phyloP scores from a whole-genome alignment of 2,888 invertebrate genomes.

The Trichacis sp. region DNA sequence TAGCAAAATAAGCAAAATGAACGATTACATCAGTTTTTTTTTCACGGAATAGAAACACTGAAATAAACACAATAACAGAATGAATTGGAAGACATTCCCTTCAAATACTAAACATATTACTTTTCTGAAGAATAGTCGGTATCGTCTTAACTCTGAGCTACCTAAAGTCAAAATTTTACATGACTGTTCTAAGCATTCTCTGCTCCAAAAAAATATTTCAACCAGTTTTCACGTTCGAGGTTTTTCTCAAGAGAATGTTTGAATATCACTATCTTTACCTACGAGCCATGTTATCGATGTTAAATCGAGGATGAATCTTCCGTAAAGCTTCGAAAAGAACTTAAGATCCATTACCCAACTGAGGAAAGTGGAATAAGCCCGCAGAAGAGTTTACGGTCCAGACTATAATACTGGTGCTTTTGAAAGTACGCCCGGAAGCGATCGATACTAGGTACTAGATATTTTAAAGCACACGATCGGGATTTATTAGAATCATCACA shows the following conservation, averaged over 20 bases:
- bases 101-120: too few relatives aligned
- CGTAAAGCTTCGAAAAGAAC: conserved; percentile 50
- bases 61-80: too few relatives aligned
- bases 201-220: conserved; percentile 19
- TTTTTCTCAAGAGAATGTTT: conserved; percentile 29
- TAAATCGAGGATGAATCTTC: conserved; percentile 56
- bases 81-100: too few relatives aligned
- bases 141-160: too few relatives aligned
- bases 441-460: conserved; percentile 21
- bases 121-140: too few relatives aligned
- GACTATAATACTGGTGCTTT: conserved; percentile 24
- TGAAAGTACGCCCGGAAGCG: conserved; percentile 18
- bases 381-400: conserved; percentile 18
- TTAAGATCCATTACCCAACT: conserved; percentile 38
- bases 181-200: too few relatives aligned
- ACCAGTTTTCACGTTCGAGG: conserved; percentile 21
- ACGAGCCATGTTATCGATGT: conserved; percentile 51
- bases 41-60: too few relatives aligned
- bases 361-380: conserved; percentile 8
- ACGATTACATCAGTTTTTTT: too few relatives aligned
- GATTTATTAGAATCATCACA: too few relatives aligned
- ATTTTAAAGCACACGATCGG: conserved; percentile 3
- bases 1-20: too few relatives aligned
- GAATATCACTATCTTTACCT: conserved; percentile 50
- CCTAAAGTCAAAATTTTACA: too few relatives aligned